Base-by-base conservation (phyloP, 2,113 vertebrate species). In the Callipepla californica region DNA sequence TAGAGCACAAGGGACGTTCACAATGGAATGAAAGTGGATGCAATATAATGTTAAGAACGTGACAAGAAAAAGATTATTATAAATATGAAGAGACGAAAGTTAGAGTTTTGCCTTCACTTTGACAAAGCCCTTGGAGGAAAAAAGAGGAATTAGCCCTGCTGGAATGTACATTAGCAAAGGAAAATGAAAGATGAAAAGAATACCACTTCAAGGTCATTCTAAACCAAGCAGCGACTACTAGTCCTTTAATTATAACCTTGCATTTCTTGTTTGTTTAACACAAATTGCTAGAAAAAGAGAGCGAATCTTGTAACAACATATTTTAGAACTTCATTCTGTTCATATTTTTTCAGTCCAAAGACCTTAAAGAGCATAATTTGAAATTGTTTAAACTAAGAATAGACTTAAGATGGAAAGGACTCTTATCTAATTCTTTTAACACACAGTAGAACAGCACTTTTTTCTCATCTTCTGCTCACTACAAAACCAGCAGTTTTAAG, bases 161-260 rank as follows among this genome's bases (percentile, higher is more conserved):
- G 67, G 59, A 89, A 94, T 57, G 36, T 55, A 62, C 26, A 89
- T 80, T 62, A 92, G 55, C 55, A 87, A 89, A 85, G 53, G 79
- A 72, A 80, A 91, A 82, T 70, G 55, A 70, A 80, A 77, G 38
- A 77, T 57, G 42, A 91, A 57, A 65, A 85, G 68, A 95, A 77
- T 58, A 73, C 9, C 23, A 45, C 62, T 91, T 94, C 91, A 95
- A 85, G 90, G 91, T 87, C 73, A 94, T 94, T 93, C 92, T 62
- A 90, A 90, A 94, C 40, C 44, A 96, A 92, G 40, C 47, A 84
- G 44, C 30, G 78, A 80, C 40, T 78, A 83, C 40, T 61, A 90
- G 91, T 80, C 36, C 48, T 78, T 78, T 89, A 84, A 90, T 86
- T 92, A 80, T 19, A 95, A 85, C 79, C 28, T 38, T 88, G 65